Conservation (phyloP, 2,113 vertebrate species). For the Hemiprocne comata region DNA sequence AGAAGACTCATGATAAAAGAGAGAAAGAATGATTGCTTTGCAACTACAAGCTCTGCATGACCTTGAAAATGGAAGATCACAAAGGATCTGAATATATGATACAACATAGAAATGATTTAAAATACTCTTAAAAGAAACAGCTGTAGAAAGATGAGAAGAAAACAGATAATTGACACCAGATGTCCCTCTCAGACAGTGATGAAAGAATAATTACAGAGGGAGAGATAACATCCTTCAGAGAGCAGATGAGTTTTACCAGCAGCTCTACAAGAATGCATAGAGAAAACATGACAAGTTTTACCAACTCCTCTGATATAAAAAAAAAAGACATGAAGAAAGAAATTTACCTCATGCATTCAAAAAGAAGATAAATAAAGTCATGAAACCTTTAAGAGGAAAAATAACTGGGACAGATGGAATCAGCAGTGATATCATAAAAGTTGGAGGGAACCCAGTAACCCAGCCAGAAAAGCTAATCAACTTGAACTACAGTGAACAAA, state of each 20-base stretch:
- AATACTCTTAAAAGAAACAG: conserved; percentile 70
- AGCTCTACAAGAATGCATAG: conserved; percentile 57
- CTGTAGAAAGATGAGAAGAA: conserved; percentile 69
- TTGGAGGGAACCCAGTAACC: conserved; percentile 37
- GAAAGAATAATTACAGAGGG: conserved; percentile 71
- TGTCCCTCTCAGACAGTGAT: conserved; percentile 73
- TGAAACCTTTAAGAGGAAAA: conserved; percentile 29
- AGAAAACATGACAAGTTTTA: conserved; percentile 60
- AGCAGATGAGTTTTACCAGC: conserved; percentile 66
- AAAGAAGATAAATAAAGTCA: neutral
- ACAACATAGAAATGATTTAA: conserved; percentile 59
- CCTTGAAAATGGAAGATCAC: conserved; percentile 59
- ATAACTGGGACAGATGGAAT: conserved; percentile 56
- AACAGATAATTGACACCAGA: conserved; percentile 72
- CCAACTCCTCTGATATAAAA: conserved; percentile 31
- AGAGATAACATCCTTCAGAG: conserved; percentile 59
- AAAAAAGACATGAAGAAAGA: neutral
- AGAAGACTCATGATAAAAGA: neutral
- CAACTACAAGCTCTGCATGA: neutral
- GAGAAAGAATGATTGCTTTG: neutral
- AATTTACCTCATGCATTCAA: neutral
- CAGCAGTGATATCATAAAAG: conserved; percentile 36
- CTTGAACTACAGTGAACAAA: conserved; percentile 28
- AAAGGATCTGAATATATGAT: conserved; percentile 26
- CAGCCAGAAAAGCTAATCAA: conserved; percentile 44